phyloP scores from a whole-genome alignment of 2,797 vertebrate species.

The Rhynchotus rufescens region DNA sequence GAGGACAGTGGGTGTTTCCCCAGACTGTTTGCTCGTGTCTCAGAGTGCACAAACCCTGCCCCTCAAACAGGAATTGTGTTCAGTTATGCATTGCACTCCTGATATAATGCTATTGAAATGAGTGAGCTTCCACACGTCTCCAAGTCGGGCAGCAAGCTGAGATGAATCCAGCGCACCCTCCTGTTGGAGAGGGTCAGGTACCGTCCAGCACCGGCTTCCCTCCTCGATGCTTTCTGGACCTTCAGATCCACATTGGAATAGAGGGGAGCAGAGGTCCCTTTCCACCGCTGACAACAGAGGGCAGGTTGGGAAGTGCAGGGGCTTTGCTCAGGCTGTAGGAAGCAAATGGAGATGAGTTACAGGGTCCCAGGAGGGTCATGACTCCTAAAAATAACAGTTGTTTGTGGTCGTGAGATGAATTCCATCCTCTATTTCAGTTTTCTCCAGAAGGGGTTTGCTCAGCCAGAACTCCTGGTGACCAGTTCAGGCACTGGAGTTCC shows the following conservation, averaged over 20 bases:
- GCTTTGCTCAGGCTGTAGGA: background rate
- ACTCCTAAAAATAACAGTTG: background rate
- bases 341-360: background rate
- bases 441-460: background rate
- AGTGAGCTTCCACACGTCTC: background rate
- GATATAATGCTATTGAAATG: background rate
- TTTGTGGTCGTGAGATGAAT: background rate
- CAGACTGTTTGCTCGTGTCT: background rate
- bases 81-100: background rate
- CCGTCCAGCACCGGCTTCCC: background rate
- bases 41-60: background rate
- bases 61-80: background rate
- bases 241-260: background rate
- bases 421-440: background rate
- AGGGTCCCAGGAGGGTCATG: background rate
- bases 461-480: background rate
- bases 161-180: background rate
- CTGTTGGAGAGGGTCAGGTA: background rate
- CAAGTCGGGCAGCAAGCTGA: background rate
- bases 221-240: background rate
- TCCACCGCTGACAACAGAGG: background rate
- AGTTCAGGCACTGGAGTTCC: background rate
- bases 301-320: background rate
- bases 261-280: background rate
- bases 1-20: background rate